These are phyloP conservation scores for Vespertilio murinus DNA, from an alignment of 2,797 vertebrate genomes.

Conservation along the genomic window DNA sequence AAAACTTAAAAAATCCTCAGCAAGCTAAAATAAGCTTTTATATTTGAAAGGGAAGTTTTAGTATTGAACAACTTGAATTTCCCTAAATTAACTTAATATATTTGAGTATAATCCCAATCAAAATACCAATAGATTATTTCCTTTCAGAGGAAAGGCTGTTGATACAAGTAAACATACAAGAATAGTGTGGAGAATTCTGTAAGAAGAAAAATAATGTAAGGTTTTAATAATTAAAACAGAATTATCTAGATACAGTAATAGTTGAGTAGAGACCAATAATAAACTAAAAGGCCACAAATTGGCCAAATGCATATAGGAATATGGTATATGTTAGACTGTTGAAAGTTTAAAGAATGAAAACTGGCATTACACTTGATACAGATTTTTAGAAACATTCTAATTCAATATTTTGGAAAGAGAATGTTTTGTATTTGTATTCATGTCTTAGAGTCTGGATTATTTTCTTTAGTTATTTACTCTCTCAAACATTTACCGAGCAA, in stretches of 20 bases:
- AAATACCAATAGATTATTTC: background rate
- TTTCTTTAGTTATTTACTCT: background rate
- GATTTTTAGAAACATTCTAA: background rate
- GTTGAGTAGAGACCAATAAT: background rate
- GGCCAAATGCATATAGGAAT: background rate
- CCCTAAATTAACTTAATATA: background rate
- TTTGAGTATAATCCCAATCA: background rate
- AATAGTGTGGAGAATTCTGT: background rate
- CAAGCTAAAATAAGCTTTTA: background rate
- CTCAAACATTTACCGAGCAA: background rate
- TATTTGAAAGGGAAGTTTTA: constrained; percentile 3
- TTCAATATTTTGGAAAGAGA: background rate
- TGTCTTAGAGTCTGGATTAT: background rate
- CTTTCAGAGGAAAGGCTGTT: background rate
- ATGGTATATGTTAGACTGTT: background rate
- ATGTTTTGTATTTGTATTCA: constrained; percentile 16
- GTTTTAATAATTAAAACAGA: background rate
- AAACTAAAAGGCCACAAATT: background rate
- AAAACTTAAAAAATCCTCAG: background rate
- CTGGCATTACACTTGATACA: background rate
- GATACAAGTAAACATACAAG: background rate
- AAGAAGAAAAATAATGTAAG: background rate
- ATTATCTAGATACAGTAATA: background rate
- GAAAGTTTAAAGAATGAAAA: constrained; percentile 38
- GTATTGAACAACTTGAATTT: background rate